A percentile compares a stretch with the other conserved stretches of the same genome.
Evolutionary conservation across 2,113 vertebrate genomes (phyloP).

Genomic region (Vidua macroura): DNA sequence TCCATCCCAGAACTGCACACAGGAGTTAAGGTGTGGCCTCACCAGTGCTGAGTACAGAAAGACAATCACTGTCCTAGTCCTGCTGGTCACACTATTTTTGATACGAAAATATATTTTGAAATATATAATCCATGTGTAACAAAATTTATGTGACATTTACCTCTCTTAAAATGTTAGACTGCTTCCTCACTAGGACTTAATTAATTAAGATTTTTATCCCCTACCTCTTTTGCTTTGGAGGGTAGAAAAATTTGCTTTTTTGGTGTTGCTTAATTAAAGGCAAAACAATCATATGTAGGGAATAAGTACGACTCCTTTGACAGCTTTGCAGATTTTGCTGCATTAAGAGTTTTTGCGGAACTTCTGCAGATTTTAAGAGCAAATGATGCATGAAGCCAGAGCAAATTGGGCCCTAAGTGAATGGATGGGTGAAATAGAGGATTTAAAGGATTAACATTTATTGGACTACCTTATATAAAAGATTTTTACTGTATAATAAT

Average conservation of each 20-base stretch:
- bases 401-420: background rate
- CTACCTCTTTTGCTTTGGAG: background rate
- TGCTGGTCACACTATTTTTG: background rate
- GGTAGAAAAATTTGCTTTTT: background rate
- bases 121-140: background rate
- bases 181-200: background rate
- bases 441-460: constrained; percentile 30
- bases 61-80: no score
- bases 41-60: fast-evolving
- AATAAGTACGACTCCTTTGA: background rate
- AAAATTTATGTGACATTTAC: background rate
- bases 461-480: background rate
- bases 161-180: background rate
- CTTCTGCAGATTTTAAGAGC: constrained; percentile 23
- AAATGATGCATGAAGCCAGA: constrained; percentile 10
- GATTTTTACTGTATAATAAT: background rate
- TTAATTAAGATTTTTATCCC: background rate
- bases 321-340: background rate
- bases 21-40: background rate
- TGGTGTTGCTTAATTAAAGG: constrained; percentile 5
- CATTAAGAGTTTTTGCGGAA: background rate
- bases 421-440: background rate
- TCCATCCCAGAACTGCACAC: background rate
- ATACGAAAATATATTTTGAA: background rate
- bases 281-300: background rate